These are phyloP conservation scores for Ariopsis seemanni DNA, from an alignment of 2,113 vertebrate genomes.

Conservation along the genomic window DNA sequence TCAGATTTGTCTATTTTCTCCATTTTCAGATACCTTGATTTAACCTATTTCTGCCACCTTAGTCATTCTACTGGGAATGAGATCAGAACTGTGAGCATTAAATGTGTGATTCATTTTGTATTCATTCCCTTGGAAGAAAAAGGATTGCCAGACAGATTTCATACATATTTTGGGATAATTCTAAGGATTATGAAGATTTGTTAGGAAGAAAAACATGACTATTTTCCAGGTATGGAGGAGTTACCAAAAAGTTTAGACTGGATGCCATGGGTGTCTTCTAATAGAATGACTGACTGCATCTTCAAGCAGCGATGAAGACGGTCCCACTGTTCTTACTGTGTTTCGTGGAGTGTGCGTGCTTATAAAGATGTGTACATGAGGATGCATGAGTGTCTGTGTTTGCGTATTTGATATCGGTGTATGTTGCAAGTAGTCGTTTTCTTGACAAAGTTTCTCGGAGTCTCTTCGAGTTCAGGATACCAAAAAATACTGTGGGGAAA, in stretches of 20 bases:
- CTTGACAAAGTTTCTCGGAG: not conserved
- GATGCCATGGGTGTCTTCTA: not conserved
- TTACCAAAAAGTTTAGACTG: not conserved
- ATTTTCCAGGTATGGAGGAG: not conserved
- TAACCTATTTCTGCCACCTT: constrained; percentile 27
- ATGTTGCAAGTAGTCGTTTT: not conserved
- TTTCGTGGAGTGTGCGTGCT: not conserved
- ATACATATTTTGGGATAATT: not conserved
- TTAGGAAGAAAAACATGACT: too few relatives aligned
- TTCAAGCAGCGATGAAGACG: not conserved
- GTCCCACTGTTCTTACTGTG: not conserved
- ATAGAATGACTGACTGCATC: not conserved
- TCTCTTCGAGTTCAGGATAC: not conserved
- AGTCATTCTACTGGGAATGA: constrained; percentile 15
- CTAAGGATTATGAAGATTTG: not conserved
- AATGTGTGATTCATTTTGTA: constrained; percentile 15
- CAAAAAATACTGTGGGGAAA: not conserved
- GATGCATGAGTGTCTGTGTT: constrained; percentile 9
- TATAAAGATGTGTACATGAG: not conserved
- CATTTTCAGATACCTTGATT: constrained; percentile 28
- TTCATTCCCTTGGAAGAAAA: not conserved
- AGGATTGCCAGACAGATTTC: not conserved
- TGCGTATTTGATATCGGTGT: not conserved
- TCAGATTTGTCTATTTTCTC: constrained; percentile 12
- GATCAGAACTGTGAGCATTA: not conserved